phyloP scores from a whole-genome alignment of 2,888 invertebrate species.

The Catocala sponsa region DNA sequence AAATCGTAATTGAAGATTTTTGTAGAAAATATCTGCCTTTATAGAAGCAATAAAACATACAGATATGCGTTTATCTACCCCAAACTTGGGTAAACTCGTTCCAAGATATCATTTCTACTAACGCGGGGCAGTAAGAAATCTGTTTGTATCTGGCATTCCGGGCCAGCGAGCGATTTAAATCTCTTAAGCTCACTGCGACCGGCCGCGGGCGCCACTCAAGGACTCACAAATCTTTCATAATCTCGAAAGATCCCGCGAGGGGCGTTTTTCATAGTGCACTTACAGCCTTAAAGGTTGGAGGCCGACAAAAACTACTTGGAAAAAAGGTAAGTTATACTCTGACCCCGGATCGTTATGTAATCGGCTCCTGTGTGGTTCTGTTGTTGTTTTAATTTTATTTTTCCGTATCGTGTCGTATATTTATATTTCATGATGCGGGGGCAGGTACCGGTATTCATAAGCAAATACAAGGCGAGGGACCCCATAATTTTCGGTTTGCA shows the following conservation, averaged over 20 bases:
- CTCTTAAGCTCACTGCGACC: conserved; percentile 84
- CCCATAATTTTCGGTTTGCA: conserved; percentile 88
- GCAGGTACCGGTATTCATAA: conserved; percentile 83
- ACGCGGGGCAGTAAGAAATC: conserved; percentile 79
- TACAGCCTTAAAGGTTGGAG: conserved; percentile 60
- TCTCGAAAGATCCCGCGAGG: conserved; percentile 81
- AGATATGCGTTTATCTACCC: conserved; percentile 57
- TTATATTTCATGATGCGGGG: conserved; percentile 72
- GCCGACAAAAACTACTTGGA: conserved; percentile 56
- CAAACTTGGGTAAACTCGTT: conserved; percentile 55
- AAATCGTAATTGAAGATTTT: conserved; percentile 19
- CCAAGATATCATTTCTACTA: conserved; percentile 66
- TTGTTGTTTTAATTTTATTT: conserved; percentile 79
- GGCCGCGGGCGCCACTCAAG: conserved; percentile 78
- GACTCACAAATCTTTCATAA: conserved; percentile 88
- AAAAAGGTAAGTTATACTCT: conserved; percentile 55
- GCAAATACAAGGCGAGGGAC: conserved; percentile 86
- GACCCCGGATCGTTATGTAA: conserved; percentile 47
- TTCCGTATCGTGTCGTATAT: conserved; percentile 75
- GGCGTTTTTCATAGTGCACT: conserved; percentile 81
- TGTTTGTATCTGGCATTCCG: conserved; percentile 86
- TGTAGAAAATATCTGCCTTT: conserved; percentile 31
- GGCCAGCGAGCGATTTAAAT: conserved; percentile 86
- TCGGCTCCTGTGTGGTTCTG: conserved; percentile 57
- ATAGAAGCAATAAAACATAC: conserved; percentile 52